Percentiles rank a stretch among this genome's conserved stretches.
phyloP scores from a whole-genome alignment of 2,797 vertebrate genomes.

The Tiaroga cobitis region DNA sequence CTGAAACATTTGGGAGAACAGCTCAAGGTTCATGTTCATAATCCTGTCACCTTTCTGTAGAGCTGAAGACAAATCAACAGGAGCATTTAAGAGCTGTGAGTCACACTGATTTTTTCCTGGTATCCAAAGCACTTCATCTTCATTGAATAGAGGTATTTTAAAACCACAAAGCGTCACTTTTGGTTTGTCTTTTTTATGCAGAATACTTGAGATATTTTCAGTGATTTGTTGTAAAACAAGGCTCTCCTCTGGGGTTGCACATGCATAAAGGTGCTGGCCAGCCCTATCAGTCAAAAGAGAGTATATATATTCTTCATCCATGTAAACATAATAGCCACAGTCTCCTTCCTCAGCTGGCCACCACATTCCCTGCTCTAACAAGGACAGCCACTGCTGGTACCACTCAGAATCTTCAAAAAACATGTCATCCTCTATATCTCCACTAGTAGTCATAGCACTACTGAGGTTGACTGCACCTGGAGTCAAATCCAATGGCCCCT shows the following conservation, averaged over 20 bases:
- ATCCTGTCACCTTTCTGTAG: constrained; percentile 86
- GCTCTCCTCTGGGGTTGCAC: constrained; percentile 80
- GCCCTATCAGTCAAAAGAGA: constrained; percentile 91
- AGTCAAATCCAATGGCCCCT: constrained; percentile 85
- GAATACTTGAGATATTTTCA: constrained; percentile 75
- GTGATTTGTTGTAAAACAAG: constrained; percentile 77
- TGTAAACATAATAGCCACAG: constrained; percentile 93
- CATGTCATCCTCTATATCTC: constrained; percentile 72
- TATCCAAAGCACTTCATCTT: constrained; percentile 78
- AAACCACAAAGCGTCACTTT: constrained; percentile 88
- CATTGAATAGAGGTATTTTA: constrained; percentile 83
- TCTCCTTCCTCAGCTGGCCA: constrained; percentile 91
- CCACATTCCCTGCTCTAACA: constrained; percentile 92
- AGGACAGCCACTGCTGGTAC: constrained; percentile 91
- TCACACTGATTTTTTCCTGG: constrained; percentile 73
- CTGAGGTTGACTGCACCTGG: constrained; percentile 81
- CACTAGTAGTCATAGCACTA: constrained; percentile 73
- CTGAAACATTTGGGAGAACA: constrained; percentile 90
- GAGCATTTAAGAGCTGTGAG: constrained; percentile 70
- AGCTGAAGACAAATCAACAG: constrained; percentile 87
- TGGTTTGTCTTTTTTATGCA: constrained; percentile 76
- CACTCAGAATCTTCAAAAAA: constrained; percentile 82
- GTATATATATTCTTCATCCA: constrained; percentile 89
- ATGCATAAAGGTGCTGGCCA: constrained; percentile 89
- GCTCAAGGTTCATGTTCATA: constrained; percentile 90